phyloP scores from a whole-genome alignment of 23 tunicate species.

The Diplosoma virens region DNA sequence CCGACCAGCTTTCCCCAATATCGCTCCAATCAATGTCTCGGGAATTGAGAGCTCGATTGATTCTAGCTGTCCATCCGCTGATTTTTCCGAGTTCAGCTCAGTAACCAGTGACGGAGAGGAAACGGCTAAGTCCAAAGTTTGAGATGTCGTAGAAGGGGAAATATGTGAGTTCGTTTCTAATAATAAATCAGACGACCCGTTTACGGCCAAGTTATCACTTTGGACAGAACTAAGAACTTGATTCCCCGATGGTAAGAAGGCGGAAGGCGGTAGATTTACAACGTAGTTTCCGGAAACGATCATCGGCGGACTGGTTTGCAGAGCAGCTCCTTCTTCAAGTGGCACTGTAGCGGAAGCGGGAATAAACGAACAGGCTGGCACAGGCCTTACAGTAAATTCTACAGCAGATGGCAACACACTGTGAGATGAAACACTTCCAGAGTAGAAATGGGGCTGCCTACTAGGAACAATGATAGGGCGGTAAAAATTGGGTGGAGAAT shows the following conservation, averaged over 20 bases:
- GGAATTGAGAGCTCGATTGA: constrained; percentile 84
- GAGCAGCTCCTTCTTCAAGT: constrained; percentile 15
- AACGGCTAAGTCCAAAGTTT: constrained; percentile 35
- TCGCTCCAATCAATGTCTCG: constrained; percentile 80
- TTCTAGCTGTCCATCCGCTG: constrained; percentile 73
- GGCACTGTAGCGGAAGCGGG: constrained; percentile 39
- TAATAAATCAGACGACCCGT: not conserved
- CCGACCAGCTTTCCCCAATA: constrained; percentile 85
- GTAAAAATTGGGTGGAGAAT: constrained; percentile 41
- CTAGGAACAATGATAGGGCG: constrained; percentile 31
- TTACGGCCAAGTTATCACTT: no score
- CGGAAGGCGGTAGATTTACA: constrained; percentile 59
- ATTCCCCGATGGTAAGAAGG: constrained; percentile 55
- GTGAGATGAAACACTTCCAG: constrained; percentile 37
- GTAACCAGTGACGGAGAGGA: constrained; percentile 29
- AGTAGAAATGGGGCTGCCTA: constrained; percentile 20
- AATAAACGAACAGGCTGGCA: constrained; percentile 48
- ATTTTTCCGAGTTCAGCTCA: constrained; percentile 58
- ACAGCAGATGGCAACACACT: constrained; percentile 62
- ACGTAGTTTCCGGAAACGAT: constrained; percentile 46
- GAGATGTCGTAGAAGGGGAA: constrained; percentile 30
- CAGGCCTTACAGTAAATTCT: constrained; percentile 53
- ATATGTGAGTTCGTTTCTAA: constrained; percentile 2
- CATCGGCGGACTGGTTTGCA: constrained; percentile 33
- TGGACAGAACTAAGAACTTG: constrained; percentile 11